phyloP scores from a whole-genome alignment of 1,140 invertebrate species.

The Ephestia elutella region DNA sequence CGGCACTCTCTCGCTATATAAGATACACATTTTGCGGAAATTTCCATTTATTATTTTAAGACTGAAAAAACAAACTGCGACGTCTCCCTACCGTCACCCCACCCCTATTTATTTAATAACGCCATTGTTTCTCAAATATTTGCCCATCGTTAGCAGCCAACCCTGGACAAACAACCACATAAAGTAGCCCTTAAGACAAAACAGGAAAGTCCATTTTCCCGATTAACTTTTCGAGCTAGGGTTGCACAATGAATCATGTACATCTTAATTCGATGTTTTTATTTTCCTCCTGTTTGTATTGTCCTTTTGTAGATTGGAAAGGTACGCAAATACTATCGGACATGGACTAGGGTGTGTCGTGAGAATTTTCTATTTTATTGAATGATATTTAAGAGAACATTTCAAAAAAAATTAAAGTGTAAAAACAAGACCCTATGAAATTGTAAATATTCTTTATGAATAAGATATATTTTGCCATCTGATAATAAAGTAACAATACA shows the following conservation, averaged over 20 bases:
- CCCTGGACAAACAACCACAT: slow-evolving; percentile 13
- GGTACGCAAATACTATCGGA: neutral
- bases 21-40: too few relatives aligned
- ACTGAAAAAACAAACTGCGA: neutral
- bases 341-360: neutral
- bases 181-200: slow-evolving; percentile 9
- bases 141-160: slow-evolving; percentile 33
- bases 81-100: slow-evolving; percentile 4
- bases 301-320: neutral
- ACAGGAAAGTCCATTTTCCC: slow-evolving; percentile 16
- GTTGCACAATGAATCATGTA: neutral
- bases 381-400: neutral
- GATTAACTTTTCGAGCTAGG: neutral
- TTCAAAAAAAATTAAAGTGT: neutral
- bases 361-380: neutral
- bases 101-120: slow-evolving; percentile 34
- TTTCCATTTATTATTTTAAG: neutral
- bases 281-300: neutral
- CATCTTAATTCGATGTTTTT: neutral
- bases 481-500: too few relatives aligned
- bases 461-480: too few relatives aligned
- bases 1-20: too few relatives aligned
- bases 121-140: slow-evolving; percentile 39
- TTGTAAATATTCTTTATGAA: too few relatives aligned
- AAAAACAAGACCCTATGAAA: too few relatives aligned